A percentile compares a stretch with the other conserved stretches of the same genome.
Conservation (phyloP, 2,888 invertebrate species). For the Rhodophaea formosa region DNA sequence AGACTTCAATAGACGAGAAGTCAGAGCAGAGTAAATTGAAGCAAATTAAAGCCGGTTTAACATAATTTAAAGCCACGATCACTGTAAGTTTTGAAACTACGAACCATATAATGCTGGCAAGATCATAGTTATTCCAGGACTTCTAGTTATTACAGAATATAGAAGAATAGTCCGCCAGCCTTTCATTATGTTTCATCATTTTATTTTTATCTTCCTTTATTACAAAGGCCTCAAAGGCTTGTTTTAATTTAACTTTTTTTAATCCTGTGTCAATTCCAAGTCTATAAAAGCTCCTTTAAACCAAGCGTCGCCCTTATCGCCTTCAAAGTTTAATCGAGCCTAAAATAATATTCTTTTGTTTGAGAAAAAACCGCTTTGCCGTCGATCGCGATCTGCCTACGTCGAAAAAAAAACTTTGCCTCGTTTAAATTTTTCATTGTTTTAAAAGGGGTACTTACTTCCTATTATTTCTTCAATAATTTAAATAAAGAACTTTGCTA, state of each 20-base stretch:
- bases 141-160: no score
- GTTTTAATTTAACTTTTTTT: conserved; percentile 17
- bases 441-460: conserved; percentile 46
- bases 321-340: conserved; percentile 60
- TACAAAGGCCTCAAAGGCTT: conserved; percentile 3
- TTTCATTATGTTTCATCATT: neutral
- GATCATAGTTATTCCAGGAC: no score
- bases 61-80: no score
- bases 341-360: conserved; percentile 63
- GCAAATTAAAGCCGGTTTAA: no score
- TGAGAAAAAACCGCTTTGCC: conserved; percentile 38
- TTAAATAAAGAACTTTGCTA: conserved; percentile 32
- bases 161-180: no score
- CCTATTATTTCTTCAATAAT: conserved; percentile 46
- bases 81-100: no score
- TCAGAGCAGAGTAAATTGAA: no score
- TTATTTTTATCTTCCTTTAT: neutral
- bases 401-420: conserved; percentile 35
- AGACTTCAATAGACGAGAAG: no score
- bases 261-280: conserved; percentile 25
- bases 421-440: conserved; percentile 45
- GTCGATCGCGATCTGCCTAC: conserved; percentile 37
- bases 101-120: no score
- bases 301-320: conserved; percentile 41
- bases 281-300: conserved; percentile 32